Evolutionary conservation across 2,797 vertebrate species (phyloP).

Genomic region (Sebastiscus albofasciatus): DNA sequence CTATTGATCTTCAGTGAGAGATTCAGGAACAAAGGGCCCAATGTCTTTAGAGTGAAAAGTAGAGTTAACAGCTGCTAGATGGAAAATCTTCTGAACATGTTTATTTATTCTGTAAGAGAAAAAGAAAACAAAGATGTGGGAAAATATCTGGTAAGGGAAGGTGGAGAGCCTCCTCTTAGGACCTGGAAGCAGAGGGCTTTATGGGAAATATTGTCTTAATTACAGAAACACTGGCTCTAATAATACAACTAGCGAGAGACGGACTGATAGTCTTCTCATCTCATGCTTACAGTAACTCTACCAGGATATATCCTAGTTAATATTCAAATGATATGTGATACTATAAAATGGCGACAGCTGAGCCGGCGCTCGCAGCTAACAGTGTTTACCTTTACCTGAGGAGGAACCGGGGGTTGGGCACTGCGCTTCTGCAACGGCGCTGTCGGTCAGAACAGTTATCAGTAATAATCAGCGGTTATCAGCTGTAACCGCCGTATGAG

Average conservation of each 20-base stretch:
- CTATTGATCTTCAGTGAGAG: not conserved
- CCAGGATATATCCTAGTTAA: not conserved
- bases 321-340: not conserved
- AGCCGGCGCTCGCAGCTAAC: no score
- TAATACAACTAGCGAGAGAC: not conserved
- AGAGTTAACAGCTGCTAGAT: not conserved
- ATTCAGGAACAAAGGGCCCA: not conserved
- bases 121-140: not conserved
- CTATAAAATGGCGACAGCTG: no score
- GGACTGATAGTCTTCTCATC: not conserved
- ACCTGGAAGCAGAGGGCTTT: not conserved
- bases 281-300: not conserved
- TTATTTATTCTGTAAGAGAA: not conserved
- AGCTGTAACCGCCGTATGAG: no score
- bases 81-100: not conserved
- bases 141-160: no score
- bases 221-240: not conserved
- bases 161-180: not conserved
- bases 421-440: no score
- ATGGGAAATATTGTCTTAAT: not conserved
- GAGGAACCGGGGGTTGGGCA: no score
- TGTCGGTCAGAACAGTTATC: no score
- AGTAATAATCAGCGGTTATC: no score
- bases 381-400: no score
- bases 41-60: not conserved